Conservation (phyloP, 2,113 vertebrate species). For the Pongo abelii region DNA sequence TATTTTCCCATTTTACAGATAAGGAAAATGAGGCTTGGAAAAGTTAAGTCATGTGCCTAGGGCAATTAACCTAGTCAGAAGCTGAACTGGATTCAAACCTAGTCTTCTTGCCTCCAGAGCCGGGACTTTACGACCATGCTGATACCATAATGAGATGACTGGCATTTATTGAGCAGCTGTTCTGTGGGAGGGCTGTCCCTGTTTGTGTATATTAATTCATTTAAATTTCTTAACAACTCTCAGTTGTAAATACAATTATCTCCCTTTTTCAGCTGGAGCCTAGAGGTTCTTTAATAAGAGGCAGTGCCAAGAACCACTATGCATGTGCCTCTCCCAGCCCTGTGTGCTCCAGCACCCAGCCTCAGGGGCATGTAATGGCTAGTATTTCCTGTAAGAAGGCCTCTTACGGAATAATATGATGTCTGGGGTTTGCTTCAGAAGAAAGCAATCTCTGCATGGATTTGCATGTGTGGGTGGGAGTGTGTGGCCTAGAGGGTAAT, state of each 20-base stretch:
- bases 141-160: neutral
- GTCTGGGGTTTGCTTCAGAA: neutral
- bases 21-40: constrained; percentile 2
- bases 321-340: neutral
- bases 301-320: neutral
- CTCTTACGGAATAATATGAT: neutral
- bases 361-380: neutral
- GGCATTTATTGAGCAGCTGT: neutral
- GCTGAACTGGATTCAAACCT: neutral
- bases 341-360: accelerated
- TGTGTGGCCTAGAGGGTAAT: neutral
- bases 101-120: neutral
- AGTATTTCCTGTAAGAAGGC: neutral
- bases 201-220: neutral
- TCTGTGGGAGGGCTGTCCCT: neutral
- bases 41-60: neutral
- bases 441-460: neutral
- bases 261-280: neutral
- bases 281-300: neutral
- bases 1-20: neutral
- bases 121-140: neutral
- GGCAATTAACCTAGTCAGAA: neutral
- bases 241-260: neutral
- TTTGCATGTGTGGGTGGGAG: neutral
- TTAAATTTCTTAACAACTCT: neutral